A percentile compares a stretch with the other conserved stretches of the same genome.
Evolutionary conservation across 2,113 vertebrate species (phyloP).

Genomic region (Gobius niger): DNA sequence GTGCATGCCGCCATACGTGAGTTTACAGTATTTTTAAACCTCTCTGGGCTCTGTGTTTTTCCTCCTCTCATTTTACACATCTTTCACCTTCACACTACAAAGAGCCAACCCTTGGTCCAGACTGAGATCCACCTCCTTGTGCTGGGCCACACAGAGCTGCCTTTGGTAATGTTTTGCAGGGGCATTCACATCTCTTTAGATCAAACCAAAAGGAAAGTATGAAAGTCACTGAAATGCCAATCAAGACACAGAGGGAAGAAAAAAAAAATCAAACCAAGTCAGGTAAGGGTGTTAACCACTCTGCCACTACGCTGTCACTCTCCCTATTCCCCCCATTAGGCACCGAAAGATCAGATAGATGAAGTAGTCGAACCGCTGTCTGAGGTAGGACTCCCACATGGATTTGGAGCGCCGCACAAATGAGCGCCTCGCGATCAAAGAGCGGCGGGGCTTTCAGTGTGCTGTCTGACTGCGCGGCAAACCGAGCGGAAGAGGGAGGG

Average conservation of each 20-base stretch:
- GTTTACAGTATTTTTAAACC: no score
- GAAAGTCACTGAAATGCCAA: neutral
- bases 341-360: constrained; percentile 14
- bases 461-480: constrained; percentile 45
- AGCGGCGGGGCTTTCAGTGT: constrained; percentile 46
- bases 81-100: no score
- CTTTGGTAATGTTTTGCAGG: no score
- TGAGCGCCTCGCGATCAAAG: constrained; percentile 61
- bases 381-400: constrained; percentile 27
- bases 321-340: neutral
- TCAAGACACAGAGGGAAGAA: neutral
- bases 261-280: neutral
- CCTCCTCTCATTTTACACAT: no score
- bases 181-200: no score
- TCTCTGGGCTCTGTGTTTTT: no score
- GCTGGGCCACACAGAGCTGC: no score
- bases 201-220: no score
- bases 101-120: no score
- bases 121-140: no score
- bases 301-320: neutral
- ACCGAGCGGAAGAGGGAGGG: constrained; percentile 35
- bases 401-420: constrained; percentile 34
- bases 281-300: neutral
- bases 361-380: constrained; percentile 5
- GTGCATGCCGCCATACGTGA: no score